Evolutionary conservation across 2,797 vertebrate species (phyloP), one percentile per base, ranked within the genome.

Genomic region (Meriones psammophilus): DNA sequence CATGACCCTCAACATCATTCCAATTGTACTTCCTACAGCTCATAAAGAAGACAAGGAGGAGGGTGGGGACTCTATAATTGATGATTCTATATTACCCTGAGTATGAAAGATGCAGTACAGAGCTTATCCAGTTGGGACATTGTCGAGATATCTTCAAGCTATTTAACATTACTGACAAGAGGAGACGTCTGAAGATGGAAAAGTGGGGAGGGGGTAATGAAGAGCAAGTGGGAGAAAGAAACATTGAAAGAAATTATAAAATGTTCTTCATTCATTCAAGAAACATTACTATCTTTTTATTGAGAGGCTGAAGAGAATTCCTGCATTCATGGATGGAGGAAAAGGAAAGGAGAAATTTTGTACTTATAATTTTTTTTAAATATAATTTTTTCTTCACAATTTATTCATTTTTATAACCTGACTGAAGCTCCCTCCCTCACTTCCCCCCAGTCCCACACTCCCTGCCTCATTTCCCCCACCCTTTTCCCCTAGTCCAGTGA

Each of bases 51-150:
- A 24, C 20, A 96, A 91, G 89, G 5, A 87, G 58, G 22, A 87
- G 71, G 14, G n/a, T 22, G 88, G 13, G 26, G 26, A 64, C 18
- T 64, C 13, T 71, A 39, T 60, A 69, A 56, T 69, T 64, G 88
- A 90, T 77, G 62, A 89, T 56, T 94, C n/a, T 78, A 33, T 68
- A 66, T 86, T 95, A 94, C n/a, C 17, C 9, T 39, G 12, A 94
- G 10, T 71, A 78, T 88, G 79, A 92, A 95, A 91, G 2, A 77
- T 84, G 36, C 85, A 87, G 50, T 86, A 86, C 8, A 76, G 4
- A 93, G 22, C 26, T 24, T 95, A 24, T 76, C 14, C 8, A 76
- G 10, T 76, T 89, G 39, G 68, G 54, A 39, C 10, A 91, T 66
- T 64, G 58, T 42, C 87, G 20, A 36, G 10, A 87, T 93, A 2